Evolutionary conservation across 2,888 invertebrate genomes (phyloP), one percentile per base, ranked within the genome.

Genomic region (Thumatha senex): DNA sequence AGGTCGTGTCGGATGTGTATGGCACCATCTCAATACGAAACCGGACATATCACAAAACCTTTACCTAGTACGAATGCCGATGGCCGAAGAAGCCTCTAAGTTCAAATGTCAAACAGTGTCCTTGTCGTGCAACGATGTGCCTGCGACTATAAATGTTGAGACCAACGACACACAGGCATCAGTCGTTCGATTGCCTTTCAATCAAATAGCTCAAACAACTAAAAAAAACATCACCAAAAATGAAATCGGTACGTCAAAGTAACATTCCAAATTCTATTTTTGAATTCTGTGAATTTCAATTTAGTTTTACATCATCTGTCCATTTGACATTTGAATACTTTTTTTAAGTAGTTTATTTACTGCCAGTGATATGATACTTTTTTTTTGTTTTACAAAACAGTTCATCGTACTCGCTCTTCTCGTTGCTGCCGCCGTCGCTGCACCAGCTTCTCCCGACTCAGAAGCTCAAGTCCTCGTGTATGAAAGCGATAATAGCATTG

Each of bases 71-170:
- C 39, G 29, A 58, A 35, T 56, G 51, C 48, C 48, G 51, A 63
- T 73, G 74, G 64, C 67, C 76, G 77, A 76, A 80, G 85, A 84
- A 72, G 67, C 51, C 38, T 77, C 80, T 84, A 82, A 86, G 88
- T 89, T 88, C 86, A 89, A 89, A 90, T 90, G 90, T 87, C 90
- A 85, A 76, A 67, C 67, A 61, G 72, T 78, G 89, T 87, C 90
- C 89, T 88, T 85, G 89, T 76, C 59, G 46, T 48, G 63, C 60
- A 56, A 65, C 63, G 70, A 67, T 57, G 70, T 66, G 70, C 73
- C 56, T 55, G 59, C 67, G 67, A 55, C 54, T 89, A 90, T 89
- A 91, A 82, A 88, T 81, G 71, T 63, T 58, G 54, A 55, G 61
- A 62, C 70, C 72, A 50, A 51, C 80, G 53, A 61, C 66, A 51